Base-by-base conservation (phyloP, 1,140 invertebrate species). In the Drosophila serrata region DNA sequence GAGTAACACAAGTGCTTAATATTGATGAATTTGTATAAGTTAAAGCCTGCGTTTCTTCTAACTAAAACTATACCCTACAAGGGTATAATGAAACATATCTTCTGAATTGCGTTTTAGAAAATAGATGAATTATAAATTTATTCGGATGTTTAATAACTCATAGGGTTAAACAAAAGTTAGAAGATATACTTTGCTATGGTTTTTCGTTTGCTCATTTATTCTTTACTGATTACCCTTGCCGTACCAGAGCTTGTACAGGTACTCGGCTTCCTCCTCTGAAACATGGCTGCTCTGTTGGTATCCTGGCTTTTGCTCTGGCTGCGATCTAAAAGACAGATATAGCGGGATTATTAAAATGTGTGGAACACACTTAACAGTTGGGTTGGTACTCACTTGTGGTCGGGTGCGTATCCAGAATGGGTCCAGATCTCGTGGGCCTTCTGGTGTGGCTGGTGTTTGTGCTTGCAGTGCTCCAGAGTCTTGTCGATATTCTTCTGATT, bases 401-500 rank as follows among this genome's bases (percentile, higher is more conserved):
- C 33, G 2, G 40, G 12, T 3, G 19, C 22, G 7, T 79, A 51
- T 15, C 40, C 48, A 1, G 53, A 55, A 7, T 76, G 51, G 3
- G 58, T 27, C 67, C 67, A 85, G n/a, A 15, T 2, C 1, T 73
- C 49, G 1, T 80, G 43, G 1, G 37, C 12, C 3, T 39, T 63
- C 0, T 33, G 39, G 4, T 39, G 9, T 15, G 48, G 17, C 13
- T 46, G 31, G 24, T 61, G 45, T 39, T 17, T 33, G 8, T 63
- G 69, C 42, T 63, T 78, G 61, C 73, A 90, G 7, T 55, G 55
- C 13, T 68, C 51, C 11, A 88, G 31, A 1, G 48, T 39, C 29
- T 49, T 64, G 29, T 80, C 77, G 39, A 88, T 90, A 33, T 49
- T 78, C 17, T 78, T 84, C 40, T 88, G 84, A 19, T 76, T 81